Evolutionary conservation across 2,888 invertebrate species (phyloP), one percentile per base, ranked within the genome.

Genomic region (Poecilus cupreus): DNA sequence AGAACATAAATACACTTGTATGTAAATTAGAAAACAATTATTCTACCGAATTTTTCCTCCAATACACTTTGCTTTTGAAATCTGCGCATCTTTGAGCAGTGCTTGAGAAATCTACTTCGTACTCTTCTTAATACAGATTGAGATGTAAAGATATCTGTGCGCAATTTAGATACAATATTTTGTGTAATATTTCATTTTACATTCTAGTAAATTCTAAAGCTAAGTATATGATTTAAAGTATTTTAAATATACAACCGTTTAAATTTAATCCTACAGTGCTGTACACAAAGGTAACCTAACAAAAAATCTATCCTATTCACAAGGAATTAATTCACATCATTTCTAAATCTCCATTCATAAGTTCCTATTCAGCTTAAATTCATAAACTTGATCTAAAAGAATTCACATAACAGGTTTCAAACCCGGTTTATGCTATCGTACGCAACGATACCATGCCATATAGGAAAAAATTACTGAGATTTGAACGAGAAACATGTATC

Each of bases 311-410:
- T 6, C 26, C 24, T 39, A 68, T 68, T 68, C 60, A 60, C 11
- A 3, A 32, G 6, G 32, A 24, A 60, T 60, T 60, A 60, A 60
- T 26, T 32, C 64, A 68, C 64, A 68, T 68, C 64, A 68, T 68
- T 60, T 68, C 20, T 16, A 68, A 68, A 37, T 37, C 46, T 51
- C 64, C 64, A 37, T 68, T 68, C 64, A 68, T 68, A 18, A 37
- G 64, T 18, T 68, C 37, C 64, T 37, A 46, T 13, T 11, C 37
- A 68, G 64, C 32, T 68, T 68, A 68, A 68, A 68, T 68, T 32
- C 64, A 68, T 68, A 68, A 68, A 68, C 64, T 68, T 68, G 64
- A 32, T 68, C 37, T 68, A 32, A 68, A 68, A 68, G 64, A 68
- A 68, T 68, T 68, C 64, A 68, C 64, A 32, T 68, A 68, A 68